Conservation (phyloP, 2,113 vertebrate genomes). For the Tautogolabrus adspersus region DNA sequence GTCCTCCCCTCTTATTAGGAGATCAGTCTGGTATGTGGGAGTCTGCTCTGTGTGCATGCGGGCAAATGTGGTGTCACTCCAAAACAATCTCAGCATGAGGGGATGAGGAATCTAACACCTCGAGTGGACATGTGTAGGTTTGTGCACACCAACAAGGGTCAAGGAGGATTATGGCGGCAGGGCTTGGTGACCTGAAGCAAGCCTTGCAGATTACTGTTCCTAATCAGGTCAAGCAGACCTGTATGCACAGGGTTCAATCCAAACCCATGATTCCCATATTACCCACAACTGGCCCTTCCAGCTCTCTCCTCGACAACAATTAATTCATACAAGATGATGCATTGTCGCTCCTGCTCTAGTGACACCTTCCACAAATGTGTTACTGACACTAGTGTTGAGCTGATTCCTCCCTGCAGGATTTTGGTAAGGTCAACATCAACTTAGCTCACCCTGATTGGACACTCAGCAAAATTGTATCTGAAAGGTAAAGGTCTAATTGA, state of each 20-base stretch:
- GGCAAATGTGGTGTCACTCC: conserved; percentile 28
- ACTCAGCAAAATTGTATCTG: conserved; percentile 61
- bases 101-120: conserved; percentile 48
- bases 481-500: conserved; percentile 64
- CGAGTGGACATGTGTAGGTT: conserved; percentile 14
- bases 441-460: conserved; percentile 43
- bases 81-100: conserved; percentile 46
- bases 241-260: conserved; percentile 56
- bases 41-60: conserved; percentile 26
- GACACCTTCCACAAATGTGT: conserved; percentile 32
- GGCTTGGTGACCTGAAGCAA: conserved; percentile 65
- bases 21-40: conserved; percentile 48
- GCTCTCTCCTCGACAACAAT: conserved; percentile 3
- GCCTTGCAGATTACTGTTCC: conserved; percentile 72
- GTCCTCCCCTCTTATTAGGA: conserved; percentile 45
- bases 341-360: conserved; percentile 36
- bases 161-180: conserved; percentile 67
- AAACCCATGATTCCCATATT: conserved; percentile 25
- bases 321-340: conserved; percentile 21
- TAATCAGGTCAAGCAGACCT: conserved; percentile 78
- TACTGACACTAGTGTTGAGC: conserved; percentile 40
- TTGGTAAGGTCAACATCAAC: conserved; percentile 69
- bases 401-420: conserved; percentile 39
- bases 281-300: conserved; percentile 10
- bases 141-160: conserved; percentile 65